These are phyloP conservation scores for Micrasema minimum DNA, from an alignment of 1,140 invertebrate species.

Conservation along the genomic window DNA sequence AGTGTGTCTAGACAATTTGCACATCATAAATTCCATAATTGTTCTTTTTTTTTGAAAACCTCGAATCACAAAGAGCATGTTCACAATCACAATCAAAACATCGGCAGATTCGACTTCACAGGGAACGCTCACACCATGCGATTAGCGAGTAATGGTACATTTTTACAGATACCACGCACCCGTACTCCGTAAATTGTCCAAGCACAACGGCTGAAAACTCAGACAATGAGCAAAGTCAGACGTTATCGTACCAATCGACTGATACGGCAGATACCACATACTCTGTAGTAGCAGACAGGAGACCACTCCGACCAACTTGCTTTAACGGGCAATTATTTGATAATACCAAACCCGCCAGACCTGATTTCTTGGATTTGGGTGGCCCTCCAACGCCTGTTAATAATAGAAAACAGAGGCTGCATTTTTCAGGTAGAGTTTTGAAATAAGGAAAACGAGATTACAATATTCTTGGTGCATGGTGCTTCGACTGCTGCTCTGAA, in stretches of 20 bases:
- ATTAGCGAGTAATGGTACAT: conserved; percentile 53
- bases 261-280: conserved; percentile 57
- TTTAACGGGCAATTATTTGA: conserved; percentile 53
- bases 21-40: no score
- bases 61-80: no score
- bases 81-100: no score
- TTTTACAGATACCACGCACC: conserved; percentile 54
- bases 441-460: conserved; percentile 33
- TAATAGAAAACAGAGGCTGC: conserved; percentile 67
- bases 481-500: conserved; percentile 25
- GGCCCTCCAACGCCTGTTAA: conserved; percentile 56
- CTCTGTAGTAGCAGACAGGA: conserved; percentile 55
- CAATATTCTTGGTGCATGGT: conserved; percentile 29
- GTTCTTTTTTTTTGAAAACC: no score
- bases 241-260: conserved; percentile 52
- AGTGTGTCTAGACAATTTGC: no score
- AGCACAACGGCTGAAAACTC: conserved; percentile 54
- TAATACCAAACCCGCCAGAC: conserved; percentile 51
- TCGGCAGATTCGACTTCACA: no score
- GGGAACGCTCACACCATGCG: no score
- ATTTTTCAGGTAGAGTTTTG: conserved; percentile 64
- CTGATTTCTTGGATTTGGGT: conserved; percentile 57
- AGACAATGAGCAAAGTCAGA: conserved; percentile 53
- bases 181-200: conserved; percentile 53
- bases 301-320: conserved; percentile 60